phyloP scores from a whole-genome alignment of 1,140 invertebrate species.

The Ectropis grisescens region DNA sequence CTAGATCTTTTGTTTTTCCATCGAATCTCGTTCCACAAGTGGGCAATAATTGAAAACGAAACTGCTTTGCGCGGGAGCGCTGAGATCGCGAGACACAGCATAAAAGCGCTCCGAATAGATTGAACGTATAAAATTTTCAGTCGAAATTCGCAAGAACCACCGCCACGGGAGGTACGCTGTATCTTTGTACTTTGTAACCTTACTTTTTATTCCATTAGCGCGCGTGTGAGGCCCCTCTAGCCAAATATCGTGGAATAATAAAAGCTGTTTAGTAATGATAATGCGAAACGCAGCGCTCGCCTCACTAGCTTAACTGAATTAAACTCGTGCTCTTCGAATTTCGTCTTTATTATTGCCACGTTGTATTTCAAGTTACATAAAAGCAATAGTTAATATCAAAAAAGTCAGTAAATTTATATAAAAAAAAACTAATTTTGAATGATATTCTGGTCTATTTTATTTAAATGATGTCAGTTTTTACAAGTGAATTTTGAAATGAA shows the following conservation, averaged over 20 bases:
- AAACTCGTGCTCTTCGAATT: slow-evolving; percentile 44
- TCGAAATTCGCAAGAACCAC: slow-evolving; percentile 61
- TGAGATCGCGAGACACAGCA: slow-evolving; percentile 56
- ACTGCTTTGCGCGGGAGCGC: slow-evolving; percentile 48
- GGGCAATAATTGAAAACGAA: slow-evolving; percentile 70
- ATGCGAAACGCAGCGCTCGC: slow-evolving; percentile 45
- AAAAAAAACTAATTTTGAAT: too few species aligned
- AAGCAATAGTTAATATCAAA: too few species aligned
- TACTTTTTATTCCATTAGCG: slow-evolving; percentile 70
- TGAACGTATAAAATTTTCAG: slow-evolving; percentile 70
- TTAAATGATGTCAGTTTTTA: too few species aligned
- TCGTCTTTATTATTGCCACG: slow-evolving; percentile 36
- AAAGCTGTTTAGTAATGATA: slow-evolving; percentile 68
- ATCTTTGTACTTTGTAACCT: slow-evolving; percentile 69
- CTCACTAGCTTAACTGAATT: slow-evolving; percentile 51
- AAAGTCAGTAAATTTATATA: too few species aligned
- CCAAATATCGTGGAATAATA: slow-evolving; percentile 67
- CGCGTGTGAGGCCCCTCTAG: slow-evolving; percentile 58
- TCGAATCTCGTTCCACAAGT: slow-evolving; percentile 65
- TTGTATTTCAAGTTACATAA: too few species aligned
- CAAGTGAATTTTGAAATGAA: too few species aligned
- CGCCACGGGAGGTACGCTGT: slow-evolving; percentile 56
- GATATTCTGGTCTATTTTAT: too few species aligned
- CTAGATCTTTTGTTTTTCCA: slow-evolving; percentile 60
- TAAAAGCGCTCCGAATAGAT: slow-evolving; percentile 67